Base-by-base conservation (phyloP, 2,888 invertebrate genomes). In the Acanthococcus lagerstroemiae region DNA sequence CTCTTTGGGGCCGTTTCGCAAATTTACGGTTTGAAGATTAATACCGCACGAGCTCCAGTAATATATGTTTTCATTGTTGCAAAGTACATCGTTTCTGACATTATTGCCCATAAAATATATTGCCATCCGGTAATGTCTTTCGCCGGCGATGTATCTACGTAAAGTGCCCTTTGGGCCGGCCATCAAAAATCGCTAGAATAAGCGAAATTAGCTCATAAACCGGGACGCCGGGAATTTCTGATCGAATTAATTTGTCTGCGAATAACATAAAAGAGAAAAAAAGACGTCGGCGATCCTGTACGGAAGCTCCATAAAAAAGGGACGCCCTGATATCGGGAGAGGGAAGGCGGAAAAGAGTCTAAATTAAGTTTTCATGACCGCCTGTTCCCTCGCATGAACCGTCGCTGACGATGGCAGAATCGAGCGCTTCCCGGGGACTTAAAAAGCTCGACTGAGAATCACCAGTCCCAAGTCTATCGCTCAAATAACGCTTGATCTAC, bases 61-160 rank as follows among this genome's bases (percentile, higher is more conserved):
- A 61, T 61, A 52, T 61, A 61, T 61, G 61, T 61, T 61, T 58
- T 61, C 61, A 61, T 61, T 61, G 61, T 61, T 61, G 52, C 61
- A 52, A 61, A 61, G 61, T 52, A 61, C 61, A 61, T 61, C 61
- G 61, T 61, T 61, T 61, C 50, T 52, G 22, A 52, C 37, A 50
- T 61, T 61, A 61, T 61, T 27, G 61, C 61, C 52, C 61, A 61
- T 61, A 61, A 61, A 61, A 61, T 61, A 61, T 61, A 61, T 61
- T 61, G 61, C 61, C 61, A 52, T 61, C 50, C 50, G 25, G 61
- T 61, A 61, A 61, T 54, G 50, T 52, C 60, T 50, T 60, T 50
- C 61, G 61, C 27, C 17, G 61, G 26, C 48, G 19, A 58, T 58
- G 26, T 60, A 37, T 50, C 30, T 52, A 50, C 22, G 37, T 30